A percentile compares a stretch with the other conserved stretches of the same genome.
These are phyloP conservation scores for Phthorimaea operculella DNA, from an alignment of 1,140 invertebrate genomes.

Conservation along the genomic window DNA sequence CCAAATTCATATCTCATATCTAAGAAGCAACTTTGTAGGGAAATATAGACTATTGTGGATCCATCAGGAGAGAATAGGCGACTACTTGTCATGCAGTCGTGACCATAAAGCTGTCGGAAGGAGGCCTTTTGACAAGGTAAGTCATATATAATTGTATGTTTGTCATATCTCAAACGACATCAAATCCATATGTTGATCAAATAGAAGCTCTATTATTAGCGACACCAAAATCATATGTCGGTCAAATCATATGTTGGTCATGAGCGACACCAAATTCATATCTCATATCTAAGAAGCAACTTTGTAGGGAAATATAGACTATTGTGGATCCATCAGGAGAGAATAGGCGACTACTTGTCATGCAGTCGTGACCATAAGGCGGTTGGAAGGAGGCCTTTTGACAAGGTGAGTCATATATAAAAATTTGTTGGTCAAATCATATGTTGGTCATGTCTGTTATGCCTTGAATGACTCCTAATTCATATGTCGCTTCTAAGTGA, in stretches of 20 bases:
- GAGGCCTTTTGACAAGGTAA: slow-evolving; percentile 91
- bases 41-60: slow-evolving; percentile 95
- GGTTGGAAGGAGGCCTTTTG: slow-evolving; percentile 93
- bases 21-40: slow-evolving; percentile 93
- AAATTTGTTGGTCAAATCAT: too few relatives aligned
- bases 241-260: slow-evolving; percentile 95
- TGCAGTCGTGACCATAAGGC: slow-evolving; percentile 96
- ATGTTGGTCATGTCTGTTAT: not conserved
- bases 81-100: slow-evolving; percentile 95
- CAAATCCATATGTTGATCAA: too few relatives aligned
- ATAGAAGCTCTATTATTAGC: too few relatives aligned
- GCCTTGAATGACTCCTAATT: too few relatives aligned
- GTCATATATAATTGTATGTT: not conserved
- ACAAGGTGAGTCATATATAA: slow-evolving; percentile 73
- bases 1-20: too few relatives aligned
- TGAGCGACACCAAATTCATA: slow-evolving; percentile 97
- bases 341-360: slow-evolving; percentile 96
- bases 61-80: slow-evolving; percentile 95
- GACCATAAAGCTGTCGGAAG: slow-evolving; percentile 97
- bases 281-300: too few relatives aligned
- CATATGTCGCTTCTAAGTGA: too few relatives aligned
- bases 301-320: slow-evolving; percentile 92
- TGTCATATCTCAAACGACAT: not conserved
- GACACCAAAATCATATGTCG: too few relatives aligned
- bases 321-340: slow-evolving; percentile 96